These are phyloP conservation scores for Drosophila carrolli DNA, from an alignment of 1,140 invertebrate species.

Conservation along the genomic window DNA sequence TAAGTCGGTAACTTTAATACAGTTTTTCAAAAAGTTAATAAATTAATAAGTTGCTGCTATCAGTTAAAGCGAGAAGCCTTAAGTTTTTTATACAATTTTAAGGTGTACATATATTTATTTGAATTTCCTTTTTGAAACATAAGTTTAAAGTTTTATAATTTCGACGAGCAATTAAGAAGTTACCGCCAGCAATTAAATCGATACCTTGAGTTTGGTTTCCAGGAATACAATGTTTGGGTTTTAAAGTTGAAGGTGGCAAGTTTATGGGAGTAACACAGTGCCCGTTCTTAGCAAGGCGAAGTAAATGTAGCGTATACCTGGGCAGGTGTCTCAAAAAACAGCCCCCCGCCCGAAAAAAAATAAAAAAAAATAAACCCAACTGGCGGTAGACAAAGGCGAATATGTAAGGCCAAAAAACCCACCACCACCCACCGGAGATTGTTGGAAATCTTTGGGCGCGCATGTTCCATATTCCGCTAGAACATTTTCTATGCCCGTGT, in stretches of 20 bases:
- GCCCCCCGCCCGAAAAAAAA: neutral
- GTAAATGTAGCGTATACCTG: conserved; percentile 41
- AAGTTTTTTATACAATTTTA: too few species aligned
- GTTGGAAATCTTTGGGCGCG: conserved; percentile 40
- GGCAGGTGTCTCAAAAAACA: conserved; percentile 12
- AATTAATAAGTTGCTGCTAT: neutral
- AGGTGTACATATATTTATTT: neutral
- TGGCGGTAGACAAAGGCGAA: conserved; percentile 32
- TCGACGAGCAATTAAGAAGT: conserved; percentile 32
- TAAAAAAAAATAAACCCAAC: neutral
- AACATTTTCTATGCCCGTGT: conserved; percentile 29
- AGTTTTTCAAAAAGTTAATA: neutral
- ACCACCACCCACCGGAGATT: conserved; percentile 22
- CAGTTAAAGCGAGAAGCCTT: neutral
- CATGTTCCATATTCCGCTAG: conserved; percentile 42
- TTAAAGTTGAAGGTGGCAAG: conserved; percentile 19
- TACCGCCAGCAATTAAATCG: conserved; percentile 28
- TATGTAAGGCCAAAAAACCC: conserved; percentile 1
- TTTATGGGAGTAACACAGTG: conserved; percentile 13
- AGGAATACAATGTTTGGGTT: neutral
- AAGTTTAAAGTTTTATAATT: conserved; percentile 1
- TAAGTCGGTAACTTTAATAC: too few species aligned
- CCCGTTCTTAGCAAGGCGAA: conserved; percentile 6
- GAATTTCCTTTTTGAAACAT: neutral
- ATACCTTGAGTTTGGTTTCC: conserved; percentile 13